Evolutionary conservation across 1,140 invertebrate genomes (phyloP), one percentile per base, ranked within the genome.

Genomic region (Lepidotrigona ventralis): DNA sequence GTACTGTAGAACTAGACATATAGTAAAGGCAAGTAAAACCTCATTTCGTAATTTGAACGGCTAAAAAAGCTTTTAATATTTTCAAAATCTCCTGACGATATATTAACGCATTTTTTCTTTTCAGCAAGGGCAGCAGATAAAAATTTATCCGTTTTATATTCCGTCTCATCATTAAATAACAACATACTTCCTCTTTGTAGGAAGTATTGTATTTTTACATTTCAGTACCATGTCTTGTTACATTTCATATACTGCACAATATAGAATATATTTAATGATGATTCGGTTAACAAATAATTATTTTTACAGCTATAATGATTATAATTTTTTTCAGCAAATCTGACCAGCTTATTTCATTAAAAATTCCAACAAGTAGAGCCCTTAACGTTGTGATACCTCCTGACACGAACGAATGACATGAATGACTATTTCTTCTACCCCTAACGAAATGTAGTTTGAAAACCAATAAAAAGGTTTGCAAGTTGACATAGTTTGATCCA

Each of bases 251-350:
- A 60, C 56, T 64, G n/a, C 29, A 33, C 33, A 33, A 39, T 56
- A 12, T 63, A 68, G 54, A n/a, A 53, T 53, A 72, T 46, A 64
- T 77, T 91, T 91, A 91, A 91, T 88, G 87, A 90, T 79, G 86
- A 85, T 79, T 91, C 88, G 87, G 84, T 56, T 66, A n/a, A 17
- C 19, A 63, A 88, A 73, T 90, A 88, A 91, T 88, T 69, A 87
- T 90, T 89, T 88, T 93, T 93, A 70, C 91, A 93, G 91, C 89
- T 91, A 85, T 92, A 91, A 93, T 91, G 86, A 85, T 79, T 91
- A 86, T 86, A 82, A 82, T 91, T 92, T 91, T 89, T 92, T 91
- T 91, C 90, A 92, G 90, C 90, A 78, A 81, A 86, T 88, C 84
- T 63, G 86, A 84, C 75, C 85, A 89, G 81, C 78, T 85, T 89